Conservation (phyloP, 2,888 invertebrate genomes). For the Lithophane ornitopus region DNA sequence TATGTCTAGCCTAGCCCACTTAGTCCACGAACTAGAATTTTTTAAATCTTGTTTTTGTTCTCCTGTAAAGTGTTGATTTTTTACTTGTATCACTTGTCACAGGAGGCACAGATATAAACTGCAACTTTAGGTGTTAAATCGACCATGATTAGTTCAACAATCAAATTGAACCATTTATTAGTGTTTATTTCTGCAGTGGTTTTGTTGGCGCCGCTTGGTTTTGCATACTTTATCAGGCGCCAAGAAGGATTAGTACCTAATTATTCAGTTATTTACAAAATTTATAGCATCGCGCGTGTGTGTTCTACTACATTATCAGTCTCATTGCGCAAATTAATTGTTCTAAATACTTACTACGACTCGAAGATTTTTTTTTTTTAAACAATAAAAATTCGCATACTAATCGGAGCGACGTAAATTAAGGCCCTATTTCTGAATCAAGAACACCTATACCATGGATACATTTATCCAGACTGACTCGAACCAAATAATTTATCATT, state of each 20-base stretch:
- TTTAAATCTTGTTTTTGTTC: too few relatives aligned
- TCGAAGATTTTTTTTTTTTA: slow-evolving; percentile 1
- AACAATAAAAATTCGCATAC: background rate
- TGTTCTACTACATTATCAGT: slow-evolving; percentile 8
- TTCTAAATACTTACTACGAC: slow-evolving; percentile 8
- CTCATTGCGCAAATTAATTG: slow-evolving; percentile 17
- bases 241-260: slow-evolving; percentile 30
- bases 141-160: slow-evolving; percentile 12
- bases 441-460: background rate
- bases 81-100: too few relatives aligned
- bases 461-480: too few relatives aligned
- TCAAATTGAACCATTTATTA: slow-evolving; percentile 32
- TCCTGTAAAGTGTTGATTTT: too few relatives aligned
- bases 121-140: background rate
- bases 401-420: background rate
- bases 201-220: slow-evolving; percentile 27
- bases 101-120: too few relatives aligned
- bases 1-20: too few relatives aligned
- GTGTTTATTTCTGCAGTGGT: slow-evolving; percentile 30
- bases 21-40: too few relatives aligned
- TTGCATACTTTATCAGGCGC: slow-evolving; percentile 56
- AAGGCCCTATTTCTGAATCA: background rate
- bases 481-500: too few relatives aligned
- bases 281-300: slow-evolving; percentile 7
- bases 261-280: slow-evolving; percentile 24